phyloP scores from a whole-genome alignment of 1,140 invertebrate genomes.

The Drosophila ambigua region DNA sequence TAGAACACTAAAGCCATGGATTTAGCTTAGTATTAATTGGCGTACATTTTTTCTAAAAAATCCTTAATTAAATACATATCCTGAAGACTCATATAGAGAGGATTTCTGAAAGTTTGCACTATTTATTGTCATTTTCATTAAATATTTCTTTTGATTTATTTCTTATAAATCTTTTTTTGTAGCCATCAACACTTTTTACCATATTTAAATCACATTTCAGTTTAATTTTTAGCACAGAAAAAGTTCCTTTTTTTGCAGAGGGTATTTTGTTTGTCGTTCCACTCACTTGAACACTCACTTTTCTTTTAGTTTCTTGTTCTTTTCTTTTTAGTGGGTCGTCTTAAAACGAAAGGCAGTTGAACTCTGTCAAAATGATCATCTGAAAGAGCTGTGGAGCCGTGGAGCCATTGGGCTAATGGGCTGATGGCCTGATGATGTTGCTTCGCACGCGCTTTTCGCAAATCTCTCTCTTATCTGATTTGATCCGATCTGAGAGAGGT shows the following conservation, averaged over 20 bases:
- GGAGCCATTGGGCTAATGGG: neutral
- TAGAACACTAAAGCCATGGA: no score
- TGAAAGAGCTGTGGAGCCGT: constrained; percentile 16
- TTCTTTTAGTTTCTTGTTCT: constrained; percentile 30
- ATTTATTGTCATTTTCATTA: no score
- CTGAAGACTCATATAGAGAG: no score
- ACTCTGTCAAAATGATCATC: constrained; percentile 45
- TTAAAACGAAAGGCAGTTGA: constrained; percentile 56
- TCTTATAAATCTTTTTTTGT: no score
- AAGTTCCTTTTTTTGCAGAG: neutral
- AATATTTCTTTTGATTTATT: no score
- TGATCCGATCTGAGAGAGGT: constrained; percentile 7
- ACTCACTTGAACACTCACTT: constrained; percentile 6
- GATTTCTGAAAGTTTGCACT: no score
- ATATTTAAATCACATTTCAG: no score
- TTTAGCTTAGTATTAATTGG: no score
- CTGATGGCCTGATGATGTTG: constrained; percentile 5
- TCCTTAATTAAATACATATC: no score
- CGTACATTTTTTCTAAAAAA: no score
- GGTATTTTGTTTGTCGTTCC: constrained; percentile 1
- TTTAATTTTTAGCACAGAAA: no score
- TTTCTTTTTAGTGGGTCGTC: constrained; percentile 57
- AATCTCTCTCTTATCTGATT: constrained; percentile 44
- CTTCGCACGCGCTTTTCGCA: constrained; percentile 1
- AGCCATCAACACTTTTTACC: no score